Conservation (phyloP, 2,888 invertebrate species). For the Syrista parreyssii region DNA sequence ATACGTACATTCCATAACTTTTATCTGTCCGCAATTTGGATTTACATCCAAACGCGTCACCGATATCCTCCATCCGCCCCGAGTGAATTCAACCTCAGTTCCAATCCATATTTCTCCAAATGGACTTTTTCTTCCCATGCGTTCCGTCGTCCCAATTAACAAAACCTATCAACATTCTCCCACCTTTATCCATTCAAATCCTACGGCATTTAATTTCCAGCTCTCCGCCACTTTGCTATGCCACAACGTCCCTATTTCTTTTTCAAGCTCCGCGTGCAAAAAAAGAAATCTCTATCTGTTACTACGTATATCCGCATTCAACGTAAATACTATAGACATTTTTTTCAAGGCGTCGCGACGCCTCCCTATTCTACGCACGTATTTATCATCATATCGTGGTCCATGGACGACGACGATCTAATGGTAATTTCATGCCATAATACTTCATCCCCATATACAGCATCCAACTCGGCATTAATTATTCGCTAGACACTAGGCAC, state of each 20-base stretch:
- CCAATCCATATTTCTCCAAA: no score
- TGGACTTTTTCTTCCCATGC: no score
- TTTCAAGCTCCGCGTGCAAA: no score
- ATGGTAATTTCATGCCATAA: background rate
- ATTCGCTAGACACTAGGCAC: conserved; percentile 29
- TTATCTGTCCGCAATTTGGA: background rate
- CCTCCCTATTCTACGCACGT: background rate
- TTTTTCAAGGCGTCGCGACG: background rate
- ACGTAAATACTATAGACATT: background rate
- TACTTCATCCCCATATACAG: background rate
- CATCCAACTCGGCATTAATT: background rate
- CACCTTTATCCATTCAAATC: no score
- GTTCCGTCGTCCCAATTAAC: no score
- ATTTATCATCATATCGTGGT: background rate
- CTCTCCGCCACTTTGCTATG: no score
- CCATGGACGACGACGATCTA: background rate
- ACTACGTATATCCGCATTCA: background rate
- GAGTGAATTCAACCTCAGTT: background rate
- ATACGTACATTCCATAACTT: background rate
- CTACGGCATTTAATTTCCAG: no score
- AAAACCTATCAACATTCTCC: no score
- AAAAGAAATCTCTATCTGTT: no score
- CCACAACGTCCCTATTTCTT: no score
- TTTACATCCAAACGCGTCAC: background rate
- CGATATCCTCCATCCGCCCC: background rate